phyloP scores from a whole-genome alignment of 2,797 vertebrate species.

The Coreius guichenoti region DNA sequence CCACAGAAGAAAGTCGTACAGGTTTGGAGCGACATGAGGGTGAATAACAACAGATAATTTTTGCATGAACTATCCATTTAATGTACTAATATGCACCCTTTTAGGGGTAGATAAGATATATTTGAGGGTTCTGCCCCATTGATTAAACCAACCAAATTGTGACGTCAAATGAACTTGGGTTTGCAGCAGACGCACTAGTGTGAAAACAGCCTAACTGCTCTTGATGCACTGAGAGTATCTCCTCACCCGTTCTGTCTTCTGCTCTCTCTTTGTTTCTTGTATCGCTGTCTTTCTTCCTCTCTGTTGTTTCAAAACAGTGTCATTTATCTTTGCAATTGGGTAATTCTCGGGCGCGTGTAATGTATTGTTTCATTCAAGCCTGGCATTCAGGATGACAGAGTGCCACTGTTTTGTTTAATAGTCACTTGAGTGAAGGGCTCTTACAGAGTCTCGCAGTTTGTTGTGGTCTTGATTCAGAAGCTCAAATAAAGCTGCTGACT shows the following conservation, averaged over 20 bases:
- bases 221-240: conserved; percentile 31
- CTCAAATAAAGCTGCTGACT: neutral
- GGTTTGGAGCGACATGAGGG: neutral
- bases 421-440: conserved; percentile 42
- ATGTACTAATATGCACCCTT: neutral
- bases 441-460: conserved; percentile 23
- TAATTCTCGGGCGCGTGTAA: conserved; percentile 1
- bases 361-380: neutral
- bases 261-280: conserved; percentile 62
- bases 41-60: neutral
- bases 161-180: neutral
- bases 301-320: conserved; percentile 49
- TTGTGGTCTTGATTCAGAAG: neutral
- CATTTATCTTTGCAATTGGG: conserved; percentile 56
- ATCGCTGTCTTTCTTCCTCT: conserved; percentile 41
- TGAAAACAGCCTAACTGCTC: conserved; percentile 13
- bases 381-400: conserved; percentile 19
- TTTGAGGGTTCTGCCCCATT: neutral
- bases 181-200: neutral
- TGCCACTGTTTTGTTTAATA: conserved; percentile 34
- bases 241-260: conserved; percentile 45
- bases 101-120: neutral
- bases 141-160: neutral
- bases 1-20: neutral
- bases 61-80: neutral